These are phyloP conservation scores for Dioctria linearis DNA, from an alignment of 2,888 invertebrate genomes.

Conservation along the genomic window DNA sequence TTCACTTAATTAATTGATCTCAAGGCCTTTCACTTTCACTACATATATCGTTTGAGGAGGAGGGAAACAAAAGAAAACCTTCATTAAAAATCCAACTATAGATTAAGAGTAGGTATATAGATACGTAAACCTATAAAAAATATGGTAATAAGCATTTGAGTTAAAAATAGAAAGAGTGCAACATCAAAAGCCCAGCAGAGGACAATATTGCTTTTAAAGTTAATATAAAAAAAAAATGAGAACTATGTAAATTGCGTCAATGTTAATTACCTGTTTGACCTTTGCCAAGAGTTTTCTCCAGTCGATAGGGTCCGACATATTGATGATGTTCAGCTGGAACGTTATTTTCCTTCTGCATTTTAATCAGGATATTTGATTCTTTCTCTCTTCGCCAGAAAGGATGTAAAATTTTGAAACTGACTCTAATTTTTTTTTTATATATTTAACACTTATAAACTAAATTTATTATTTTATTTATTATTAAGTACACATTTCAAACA, in stretches of 20 bases:
- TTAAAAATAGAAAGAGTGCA: too few relatives aligned
- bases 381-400: not conserved
- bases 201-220: not conserved
- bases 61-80: not conserved
- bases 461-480: not conserved
- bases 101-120: not conserved
- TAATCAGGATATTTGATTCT: slow-evolving; percentile 59
- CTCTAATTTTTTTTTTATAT: not conserved
- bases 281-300: slow-evolving; percentile 99
- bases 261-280: slow-evolving; percentile 94
- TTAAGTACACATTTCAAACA: slow-evolving; percentile 1
- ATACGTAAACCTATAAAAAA: too few relatives aligned
- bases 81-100: not conserved
- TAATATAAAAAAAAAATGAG: not conserved
- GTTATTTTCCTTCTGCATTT: slow-evolving; percentile 73
- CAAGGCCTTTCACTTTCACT: too few relatives aligned
- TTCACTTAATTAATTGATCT: too few relatives aligned
- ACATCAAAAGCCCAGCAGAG: too few relatives aligned
- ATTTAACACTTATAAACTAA: slow-evolving; percentile 3
- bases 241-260: not conserved
- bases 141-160: too few relatives aligned
- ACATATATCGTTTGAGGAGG: too few relatives aligned
- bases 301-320: slow-evolving; percentile 98
- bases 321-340: slow-evolving; percentile 81
- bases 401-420: not conserved